Percentiles rank a stretch among this genome's conserved stretches.
Evolutionary conservation across 2,888 invertebrate genomes (phyloP).

Genomic region (Cephus sareptanus): DNA sequence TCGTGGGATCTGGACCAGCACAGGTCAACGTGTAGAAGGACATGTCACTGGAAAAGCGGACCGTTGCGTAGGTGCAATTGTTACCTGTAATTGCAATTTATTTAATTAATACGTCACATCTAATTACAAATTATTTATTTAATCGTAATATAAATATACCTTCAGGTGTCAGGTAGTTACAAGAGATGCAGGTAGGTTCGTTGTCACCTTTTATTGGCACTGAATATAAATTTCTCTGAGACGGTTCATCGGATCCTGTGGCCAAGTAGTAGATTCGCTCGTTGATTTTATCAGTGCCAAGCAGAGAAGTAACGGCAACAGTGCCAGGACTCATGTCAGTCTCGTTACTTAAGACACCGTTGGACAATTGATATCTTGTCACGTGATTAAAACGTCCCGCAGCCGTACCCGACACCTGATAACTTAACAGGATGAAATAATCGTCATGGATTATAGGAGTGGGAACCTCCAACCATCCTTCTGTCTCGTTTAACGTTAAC

Average conservation of each 20-base stretch:
- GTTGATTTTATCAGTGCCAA: constrained; percentile 38
- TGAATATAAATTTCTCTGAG: constrained; percentile 75
- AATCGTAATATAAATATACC: constrained; percentile 56
- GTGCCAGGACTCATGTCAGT: constrained; percentile 48
- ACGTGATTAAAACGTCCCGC: constrained; percentile 59
- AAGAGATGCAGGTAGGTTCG: constrained; percentile 75
- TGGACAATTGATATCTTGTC: constrained; percentile 38
- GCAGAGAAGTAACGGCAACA: constrained; percentile 39
- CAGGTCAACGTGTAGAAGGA: constrained; percentile 78
- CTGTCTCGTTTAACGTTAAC: constrained; percentile 69
- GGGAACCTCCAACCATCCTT: constrained; percentile 78
- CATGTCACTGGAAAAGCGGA: constrained; percentile 72
- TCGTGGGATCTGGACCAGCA: constrained; percentile 73
- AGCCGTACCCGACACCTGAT: constrained; percentile 46
- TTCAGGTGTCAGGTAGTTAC: constrained; percentile 71
- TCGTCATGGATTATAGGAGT: constrained; percentile 69
- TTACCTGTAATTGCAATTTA: constrained; percentile 41
- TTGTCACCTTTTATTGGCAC: constrained; percentile 68
- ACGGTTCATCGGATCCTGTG: constrained; percentile 73
- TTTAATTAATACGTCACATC: background rate
- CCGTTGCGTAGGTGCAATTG: constrained; percentile 71
- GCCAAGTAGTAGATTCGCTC: constrained; percentile 75
- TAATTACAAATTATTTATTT: background rate
- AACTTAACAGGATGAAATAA: constrained; percentile 62
- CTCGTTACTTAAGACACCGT: constrained; percentile 32